Conservation (phyloP, 2,797 vertebrate genomes). For the Darevskia nairensis region DNA sequence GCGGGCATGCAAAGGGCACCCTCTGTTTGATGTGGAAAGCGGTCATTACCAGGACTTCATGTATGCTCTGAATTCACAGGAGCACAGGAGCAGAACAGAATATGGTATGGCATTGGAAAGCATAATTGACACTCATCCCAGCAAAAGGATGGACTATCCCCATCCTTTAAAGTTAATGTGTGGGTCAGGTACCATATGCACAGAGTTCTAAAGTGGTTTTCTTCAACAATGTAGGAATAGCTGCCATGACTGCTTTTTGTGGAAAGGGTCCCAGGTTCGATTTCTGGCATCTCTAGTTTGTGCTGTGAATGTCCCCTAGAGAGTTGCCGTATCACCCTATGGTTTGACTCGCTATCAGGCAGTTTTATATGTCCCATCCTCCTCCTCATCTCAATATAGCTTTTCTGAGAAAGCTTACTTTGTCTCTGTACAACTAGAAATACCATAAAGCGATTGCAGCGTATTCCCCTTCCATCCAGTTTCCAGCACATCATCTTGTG, state of each 20-base stretch:
- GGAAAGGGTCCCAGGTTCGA: too few relatives aligned
- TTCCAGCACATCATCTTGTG: conserved; percentile 6
- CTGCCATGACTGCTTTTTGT: too few relatives aligned
- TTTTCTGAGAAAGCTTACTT: neutral
- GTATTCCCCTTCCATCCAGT: conserved; percentile 17
- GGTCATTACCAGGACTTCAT: neutral
- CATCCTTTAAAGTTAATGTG: neutral
- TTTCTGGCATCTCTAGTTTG: too few relatives aligned
- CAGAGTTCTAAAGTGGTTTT: neutral
- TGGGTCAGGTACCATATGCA: neutral
- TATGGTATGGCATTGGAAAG: neutral
- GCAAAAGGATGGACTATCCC: neutral
- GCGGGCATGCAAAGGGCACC: too few relatives aligned
- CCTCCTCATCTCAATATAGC: neutral
- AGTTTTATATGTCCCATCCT: too few relatives aligned
- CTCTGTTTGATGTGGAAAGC: too few relatives aligned
- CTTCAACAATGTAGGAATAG: neutral
- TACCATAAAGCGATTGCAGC: conserved; percentile 10
- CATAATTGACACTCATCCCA: neutral
- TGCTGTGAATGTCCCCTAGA: too few relatives aligned
- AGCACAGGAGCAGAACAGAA: neutral
- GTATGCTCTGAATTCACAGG: neutral
- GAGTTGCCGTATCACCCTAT: too few relatives aligned
- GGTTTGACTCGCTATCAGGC: too few relatives aligned
- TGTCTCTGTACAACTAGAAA: conserved; percentile 20